Conservation (phyloP, 2,888 invertebrate genomes). For the Sarcophaga carnaria region DNA sequence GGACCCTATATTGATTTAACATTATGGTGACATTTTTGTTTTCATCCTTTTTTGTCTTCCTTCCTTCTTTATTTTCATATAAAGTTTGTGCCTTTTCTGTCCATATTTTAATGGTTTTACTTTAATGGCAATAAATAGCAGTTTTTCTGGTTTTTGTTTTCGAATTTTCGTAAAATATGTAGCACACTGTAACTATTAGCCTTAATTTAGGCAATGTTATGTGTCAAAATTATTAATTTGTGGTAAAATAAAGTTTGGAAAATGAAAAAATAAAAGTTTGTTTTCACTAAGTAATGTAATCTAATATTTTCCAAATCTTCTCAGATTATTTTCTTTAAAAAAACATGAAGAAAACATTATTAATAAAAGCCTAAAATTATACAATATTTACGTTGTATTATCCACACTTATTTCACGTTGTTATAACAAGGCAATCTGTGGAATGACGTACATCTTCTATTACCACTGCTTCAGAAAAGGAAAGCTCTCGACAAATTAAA, state of each 20-base stretch:
- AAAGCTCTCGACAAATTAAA: too few relatives aligned
- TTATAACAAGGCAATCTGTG: too few relatives aligned
- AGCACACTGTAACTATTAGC: not conserved
- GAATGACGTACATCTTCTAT: too few relatives aligned
- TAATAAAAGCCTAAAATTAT: too few relatives aligned
- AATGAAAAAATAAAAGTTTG: not conserved
- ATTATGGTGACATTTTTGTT: slow-evolving; percentile 27
- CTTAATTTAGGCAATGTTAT: not conserved
- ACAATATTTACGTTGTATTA: too few relatives aligned
- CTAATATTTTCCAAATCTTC: too few relatives aligned
- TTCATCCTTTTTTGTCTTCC: not conserved
- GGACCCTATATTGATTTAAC: slow-evolving; percentile 36
- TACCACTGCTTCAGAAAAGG: too few relatives aligned
- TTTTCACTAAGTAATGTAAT: too few relatives aligned
- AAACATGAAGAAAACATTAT: too few relatives aligned
- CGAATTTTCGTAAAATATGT: too few relatives aligned
- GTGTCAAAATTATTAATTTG: not conserved
- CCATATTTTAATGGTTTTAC: not conserved
- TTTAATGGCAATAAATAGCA: not conserved
- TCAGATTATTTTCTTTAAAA: too few relatives aligned
- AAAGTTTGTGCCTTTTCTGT: not conserved
- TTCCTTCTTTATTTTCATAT: not conserved
- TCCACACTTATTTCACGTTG: too few relatives aligned
- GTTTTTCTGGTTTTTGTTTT: not conserved
- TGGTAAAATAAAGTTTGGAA: not conserved